Evolutionary conservation across 2,888 invertebrate species (phyloP), one percentile per base, ranked within the genome.

Genomic region (Drosophila silvestris): DNA sequence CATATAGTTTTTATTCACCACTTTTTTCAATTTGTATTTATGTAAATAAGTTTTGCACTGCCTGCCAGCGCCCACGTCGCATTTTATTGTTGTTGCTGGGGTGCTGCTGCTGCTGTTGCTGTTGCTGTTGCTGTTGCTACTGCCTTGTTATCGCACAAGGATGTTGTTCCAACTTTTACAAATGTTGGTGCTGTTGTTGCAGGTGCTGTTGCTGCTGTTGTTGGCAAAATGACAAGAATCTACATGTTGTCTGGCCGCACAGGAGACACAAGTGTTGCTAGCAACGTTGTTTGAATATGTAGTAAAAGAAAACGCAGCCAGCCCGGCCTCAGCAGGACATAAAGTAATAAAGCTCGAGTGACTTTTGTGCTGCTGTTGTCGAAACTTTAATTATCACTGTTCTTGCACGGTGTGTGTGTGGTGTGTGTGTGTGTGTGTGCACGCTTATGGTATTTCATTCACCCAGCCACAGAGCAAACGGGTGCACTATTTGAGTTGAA

Each of bases 341-440:
- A 79, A 84, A 89, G 73, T 87, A 85, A 86, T 85, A 89, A 87
- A 79, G 72, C 82, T 82, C 77, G 64, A 83, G 79, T 82, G 88
- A 79, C 79, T 81, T 74, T 67, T 81, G 66, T 73, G 33, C 59
- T 56, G 62, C 19, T 86, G 74, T 82, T 88, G 86, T 88, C 89
- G 84, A 87, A 90, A 89, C 89, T 87, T 87, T 87, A 87, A 87
- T 87, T 87, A 87, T 87, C 91, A 89, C 89, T 76, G 75, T 83
- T 80, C 90, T 89, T 69, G 82, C 79, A 73, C 69, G 61, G 22
- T 41, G 30, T 68, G 79, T 62, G 59, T 51, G 50, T 32, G 16
- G 35, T 35, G 14, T 35, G 35, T 67, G 44, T 35, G 26, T 52
- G 19, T 39, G 32, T 61, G 33, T 67, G 35, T 54, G 14, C 16